Conservation (phyloP, 2,113 vertebrate genomes). For the Apistogramma diplotaenia region DNA sequence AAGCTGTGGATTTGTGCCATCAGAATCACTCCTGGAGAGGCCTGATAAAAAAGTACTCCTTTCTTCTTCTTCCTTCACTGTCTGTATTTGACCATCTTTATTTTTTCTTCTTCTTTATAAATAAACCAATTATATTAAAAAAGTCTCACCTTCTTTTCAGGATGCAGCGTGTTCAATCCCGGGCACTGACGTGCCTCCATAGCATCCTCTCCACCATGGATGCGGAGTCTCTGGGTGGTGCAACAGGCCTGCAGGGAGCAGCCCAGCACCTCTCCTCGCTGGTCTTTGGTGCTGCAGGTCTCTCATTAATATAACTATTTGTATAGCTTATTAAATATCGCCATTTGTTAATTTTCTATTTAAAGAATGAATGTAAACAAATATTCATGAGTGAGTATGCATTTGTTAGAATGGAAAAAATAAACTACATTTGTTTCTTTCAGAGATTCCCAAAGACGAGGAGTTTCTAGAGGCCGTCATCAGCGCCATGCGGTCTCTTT, state of each 20-base stretch:
- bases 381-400: background rate
- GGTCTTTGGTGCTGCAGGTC: conserved; percentile 85
- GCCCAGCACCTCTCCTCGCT: conserved; percentile 87
- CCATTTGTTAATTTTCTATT: background rate
- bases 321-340: background rate
- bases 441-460: conserved; percentile 85
- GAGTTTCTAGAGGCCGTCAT: conserved; percentile 95
- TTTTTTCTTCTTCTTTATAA: background rate
- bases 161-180: conserved; percentile 86
- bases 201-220: conserved; percentile 90
- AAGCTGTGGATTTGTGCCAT: conserved; percentile 83
- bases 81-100: background rate
- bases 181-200: conserved; percentile 92
- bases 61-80: background rate
- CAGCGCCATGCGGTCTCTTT: conserved; percentile 89
- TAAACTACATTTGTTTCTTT: background rate
- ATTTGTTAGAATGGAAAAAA: background rate
- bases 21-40: conserved; percentile 83
- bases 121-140: background rate
- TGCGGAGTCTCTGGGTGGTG: conserved; percentile 86
- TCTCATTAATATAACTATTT: background rate
- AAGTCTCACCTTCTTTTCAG: conserved; percentile 64
- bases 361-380: background rate
- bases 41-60: conserved; percentile 87
- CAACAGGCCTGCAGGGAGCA: conserved; percentile 84